These are phyloP conservation scores for Cotesia congregata DNA, from an alignment of 2,888 invertebrate genomes.

Conservation along the genomic window DNA sequence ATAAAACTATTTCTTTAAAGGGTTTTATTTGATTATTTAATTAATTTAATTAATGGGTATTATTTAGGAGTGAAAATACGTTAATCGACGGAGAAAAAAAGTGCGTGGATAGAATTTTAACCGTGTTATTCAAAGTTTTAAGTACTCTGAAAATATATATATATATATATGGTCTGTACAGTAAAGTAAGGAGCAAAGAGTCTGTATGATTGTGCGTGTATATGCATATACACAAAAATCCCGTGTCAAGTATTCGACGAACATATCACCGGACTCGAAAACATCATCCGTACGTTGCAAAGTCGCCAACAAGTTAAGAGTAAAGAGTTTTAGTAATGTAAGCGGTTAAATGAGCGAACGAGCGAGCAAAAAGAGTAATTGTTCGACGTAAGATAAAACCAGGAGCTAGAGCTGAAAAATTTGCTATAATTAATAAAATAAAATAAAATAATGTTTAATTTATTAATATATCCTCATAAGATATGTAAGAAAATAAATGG, in stretches of 20 bases:
- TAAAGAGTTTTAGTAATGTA: neutral
- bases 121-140: neutral
- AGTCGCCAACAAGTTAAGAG: constrained; percentile 17
- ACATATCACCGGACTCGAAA: constrained; percentile 46
- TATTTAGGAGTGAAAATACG: no score
- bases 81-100: no score
- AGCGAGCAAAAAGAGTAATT: neutral
- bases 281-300: constrained; percentile 42
- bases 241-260: constrained; percentile 35
- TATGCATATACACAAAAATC: constrained; percentile 40
- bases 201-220: constrained; percentile 25
- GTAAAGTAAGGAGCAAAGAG: constrained; percentile 15
- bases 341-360: neutral
- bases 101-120: neutral
- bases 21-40: no score
- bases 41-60: no score
- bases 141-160: neutral
- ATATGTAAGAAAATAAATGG: neutral
- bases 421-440: neutral
- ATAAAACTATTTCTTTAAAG: neutral
- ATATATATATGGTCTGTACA: neutral
- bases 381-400: neutral
- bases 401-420: neutral
- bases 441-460: neutral
- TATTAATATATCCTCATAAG: neutral